Evolutionary conservation across 2,888 invertebrate genomes (phyloP).

Genomic region (Mythimna lalbum): DNA sequence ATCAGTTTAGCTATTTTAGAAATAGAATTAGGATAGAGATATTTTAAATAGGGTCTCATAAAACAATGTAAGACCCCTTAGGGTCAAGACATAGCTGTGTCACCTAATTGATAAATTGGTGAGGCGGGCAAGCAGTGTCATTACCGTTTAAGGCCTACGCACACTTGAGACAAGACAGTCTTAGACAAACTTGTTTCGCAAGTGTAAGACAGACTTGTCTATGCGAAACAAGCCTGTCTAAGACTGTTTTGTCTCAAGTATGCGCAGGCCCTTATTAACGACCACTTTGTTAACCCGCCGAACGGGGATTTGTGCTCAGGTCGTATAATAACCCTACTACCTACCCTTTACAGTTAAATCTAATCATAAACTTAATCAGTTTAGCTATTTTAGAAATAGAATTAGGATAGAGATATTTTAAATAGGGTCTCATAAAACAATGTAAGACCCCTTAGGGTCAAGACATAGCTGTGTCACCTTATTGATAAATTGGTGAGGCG

Average conservation of each 20-base stretch:
- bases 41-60: conserved; percentile 29
- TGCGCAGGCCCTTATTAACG: too few species aligned
- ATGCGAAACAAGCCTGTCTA: too few species aligned
- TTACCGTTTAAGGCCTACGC: conserved; percentile 24
- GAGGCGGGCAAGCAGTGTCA: conserved; percentile 41
- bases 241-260: too few species aligned
- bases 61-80: conserved; percentile 35
- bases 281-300: too few species aligned
- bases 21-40: conserved; percentile 30
- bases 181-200: too few species aligned
- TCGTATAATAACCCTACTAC: too few species aligned
- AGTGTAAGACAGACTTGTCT: too few species aligned
- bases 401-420: conserved; percentile 42
- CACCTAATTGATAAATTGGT: conserved; percentile 57
- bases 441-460: conserved; percentile 41
- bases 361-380: conserved; percentile 1
- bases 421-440: conserved; percentile 29
- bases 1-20: background rate
- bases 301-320: too few species aligned
- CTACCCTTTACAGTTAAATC: background rate
- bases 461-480: conserved; percentile 39
- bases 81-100: conserved; percentile 44
- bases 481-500: conserved; percentile 55
- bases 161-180: too few species aligned
- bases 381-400: background rate